These are phyloP conservation scores for Wasmannia auropunctata DNA, from an alignment of 1,140 invertebrate species.

Conservation along the genomic window DNA sequence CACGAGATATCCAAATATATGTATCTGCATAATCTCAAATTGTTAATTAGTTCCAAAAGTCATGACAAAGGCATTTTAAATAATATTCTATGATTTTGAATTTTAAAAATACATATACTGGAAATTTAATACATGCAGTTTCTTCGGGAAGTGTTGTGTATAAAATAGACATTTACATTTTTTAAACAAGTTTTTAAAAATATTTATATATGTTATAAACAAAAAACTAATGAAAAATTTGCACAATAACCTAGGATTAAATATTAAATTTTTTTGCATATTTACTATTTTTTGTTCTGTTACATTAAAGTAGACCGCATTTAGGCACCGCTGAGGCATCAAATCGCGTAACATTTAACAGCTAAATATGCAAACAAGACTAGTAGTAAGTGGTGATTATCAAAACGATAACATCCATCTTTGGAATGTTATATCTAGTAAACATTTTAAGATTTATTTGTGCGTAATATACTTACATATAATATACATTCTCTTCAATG, in stretches of 20 bases:
- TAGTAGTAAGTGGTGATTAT: neutral
- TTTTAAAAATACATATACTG: too few species aligned
- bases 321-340: neutral
- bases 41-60: neutral
- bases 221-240: neutral
- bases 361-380: neutral
- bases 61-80: neutral
- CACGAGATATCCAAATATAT: neutral
- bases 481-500: neutral
- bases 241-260: neutral
- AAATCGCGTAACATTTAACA: neutral
- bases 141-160: too few species aligned
- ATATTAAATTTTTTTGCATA: neutral
- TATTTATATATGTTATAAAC: neutral
- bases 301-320: neutral
- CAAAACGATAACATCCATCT: neutral
- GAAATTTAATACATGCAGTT: too few species aligned
- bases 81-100: neutral
- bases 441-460: neutral
- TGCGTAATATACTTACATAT: neutral
- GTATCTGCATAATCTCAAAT: neutral
- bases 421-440: constrained; percentile 16
- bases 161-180: too few species aligned
- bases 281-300: neutral
- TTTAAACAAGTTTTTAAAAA: too few species aligned